Conservation (phyloP, 2,888 invertebrate species). For the Aporophyla nigra region DNA sequence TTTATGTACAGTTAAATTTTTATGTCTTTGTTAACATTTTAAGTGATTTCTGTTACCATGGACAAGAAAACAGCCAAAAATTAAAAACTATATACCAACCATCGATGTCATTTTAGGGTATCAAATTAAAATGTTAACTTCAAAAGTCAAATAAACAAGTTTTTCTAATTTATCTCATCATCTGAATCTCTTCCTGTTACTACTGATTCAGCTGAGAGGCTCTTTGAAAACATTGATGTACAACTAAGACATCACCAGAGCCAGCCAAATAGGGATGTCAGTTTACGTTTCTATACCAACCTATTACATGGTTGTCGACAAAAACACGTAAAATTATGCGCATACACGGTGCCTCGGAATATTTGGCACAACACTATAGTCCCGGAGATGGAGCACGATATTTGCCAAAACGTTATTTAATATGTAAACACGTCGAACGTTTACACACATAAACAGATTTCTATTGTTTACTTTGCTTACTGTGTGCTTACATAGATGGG, state of each 20-base stretch:
- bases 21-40: background rate
- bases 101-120: background rate
- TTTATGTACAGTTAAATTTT: background rate
- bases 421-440: conserved; percentile 60
- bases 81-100: background rate
- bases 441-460: conserved; percentile 63
- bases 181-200: background rate
- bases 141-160: background rate
- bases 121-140: background rate
- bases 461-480: conserved; percentile 59
- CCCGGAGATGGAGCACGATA: conserved; percentile 58
- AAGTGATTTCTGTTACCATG: background rate
- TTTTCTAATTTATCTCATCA: background rate
- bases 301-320: conserved; percentile 42
- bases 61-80: background rate
- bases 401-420: conserved; percentile 66
- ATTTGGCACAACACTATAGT: conserved; percentile 73
- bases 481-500: conserved; percentile 42
- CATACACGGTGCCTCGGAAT: conserved; percentile 77
- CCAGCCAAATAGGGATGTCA: conserved; percentile 43
- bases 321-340: conserved; percentile 76
- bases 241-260: conserved; percentile 31
- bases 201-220: background rate
- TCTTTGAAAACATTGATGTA: conserved; percentile 13
- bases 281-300: conserved; percentile 42